These are phyloP conservation scores for Cryptoprocta ferox DNA, from an alignment of 2,797 vertebrate species.

Conservation along the genomic window DNA sequence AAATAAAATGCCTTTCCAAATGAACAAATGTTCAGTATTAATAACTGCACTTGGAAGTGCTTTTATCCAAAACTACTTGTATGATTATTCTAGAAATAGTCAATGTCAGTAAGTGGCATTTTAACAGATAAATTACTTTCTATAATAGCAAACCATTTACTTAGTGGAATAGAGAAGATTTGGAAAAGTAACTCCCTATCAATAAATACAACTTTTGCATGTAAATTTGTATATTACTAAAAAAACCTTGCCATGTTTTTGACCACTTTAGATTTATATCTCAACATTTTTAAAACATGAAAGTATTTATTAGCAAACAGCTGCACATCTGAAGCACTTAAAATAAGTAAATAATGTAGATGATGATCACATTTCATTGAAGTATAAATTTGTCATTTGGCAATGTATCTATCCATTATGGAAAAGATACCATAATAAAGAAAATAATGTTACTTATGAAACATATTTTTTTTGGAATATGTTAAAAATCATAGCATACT, in stretches of 20 bases:
- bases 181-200: background rate
- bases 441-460: background rate
- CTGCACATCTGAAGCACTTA: background rate
- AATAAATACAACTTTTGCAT: background rate
- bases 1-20: slow-evolving; percentile 9
- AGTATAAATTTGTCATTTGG: background rate
- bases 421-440: background rate
- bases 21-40: background rate
- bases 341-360: background rate
- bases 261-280: background rate
- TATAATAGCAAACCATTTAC: slow-evolving; percentile 10
- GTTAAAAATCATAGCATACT: background rate
- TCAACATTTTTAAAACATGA: background rate
- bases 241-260: background rate
- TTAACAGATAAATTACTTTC: slow-evolving; percentile 36
- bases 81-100: slow-evolving; percentile 51
- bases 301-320: background rate
- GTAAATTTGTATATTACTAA: background rate
- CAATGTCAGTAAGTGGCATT: background rate
- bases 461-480: background rate
- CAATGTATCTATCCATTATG: background rate
- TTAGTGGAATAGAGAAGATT: slow-evolving; percentile 22
- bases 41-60: slow-evolving; percentile 36
- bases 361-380: background rate
- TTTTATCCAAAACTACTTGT: slow-evolving; percentile 53